These are phyloP conservation scores for Rachycentron canadum DNA, from an alignment of 2,797 vertebrate genomes.

Conservation along the genomic window DNA sequence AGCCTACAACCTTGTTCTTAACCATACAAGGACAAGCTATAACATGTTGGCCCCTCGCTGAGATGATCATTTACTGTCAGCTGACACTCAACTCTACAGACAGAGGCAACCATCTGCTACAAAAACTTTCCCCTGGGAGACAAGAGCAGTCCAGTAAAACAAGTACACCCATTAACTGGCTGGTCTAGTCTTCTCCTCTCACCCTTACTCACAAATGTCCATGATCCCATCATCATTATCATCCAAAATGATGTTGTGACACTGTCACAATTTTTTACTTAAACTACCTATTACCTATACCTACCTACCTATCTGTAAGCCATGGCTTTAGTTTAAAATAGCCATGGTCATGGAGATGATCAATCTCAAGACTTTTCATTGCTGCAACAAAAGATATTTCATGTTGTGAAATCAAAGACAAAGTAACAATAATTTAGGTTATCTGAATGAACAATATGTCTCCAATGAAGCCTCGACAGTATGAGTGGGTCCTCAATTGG, in stretches of 20 bases:
- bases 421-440: background rate
- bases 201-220: slow-evolving; percentile 42
- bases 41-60: slow-evolving; percentile 46
- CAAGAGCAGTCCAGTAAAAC: slow-evolving; percentile 30
- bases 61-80: slow-evolving; percentile 68
- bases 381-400: background rate
- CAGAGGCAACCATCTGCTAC: slow-evolving; percentile 67
- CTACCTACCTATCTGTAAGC: background rate
- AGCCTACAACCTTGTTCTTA: slow-evolving; percentile 28
- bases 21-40: slow-evolving; percentile 42
- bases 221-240: slow-evolving; percentile 50
- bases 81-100: slow-evolving; percentile 57
- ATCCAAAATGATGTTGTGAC: slow-evolving; percentile 37
- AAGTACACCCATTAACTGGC: slow-evolving; percentile 52
- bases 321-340: slow-evolving; percentile 4
- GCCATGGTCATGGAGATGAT: background rate
- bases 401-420: background rate
- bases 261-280: slow-evolving; percentile 47
- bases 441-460: slow-evolving; percentile 2
- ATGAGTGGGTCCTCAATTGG: slow-evolving; percentile 45
- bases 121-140: slow-evolving; percentile 68
- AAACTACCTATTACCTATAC: slow-evolving; percentile 31
- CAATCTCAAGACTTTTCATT: background rate
- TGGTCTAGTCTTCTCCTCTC: slow-evolving; percentile 27
- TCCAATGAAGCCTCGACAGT: slow-evolving; percentile 21